Conservation (phyloP, 2,888 invertebrate species). For the Leptodirus hochenwartii region DNA sequence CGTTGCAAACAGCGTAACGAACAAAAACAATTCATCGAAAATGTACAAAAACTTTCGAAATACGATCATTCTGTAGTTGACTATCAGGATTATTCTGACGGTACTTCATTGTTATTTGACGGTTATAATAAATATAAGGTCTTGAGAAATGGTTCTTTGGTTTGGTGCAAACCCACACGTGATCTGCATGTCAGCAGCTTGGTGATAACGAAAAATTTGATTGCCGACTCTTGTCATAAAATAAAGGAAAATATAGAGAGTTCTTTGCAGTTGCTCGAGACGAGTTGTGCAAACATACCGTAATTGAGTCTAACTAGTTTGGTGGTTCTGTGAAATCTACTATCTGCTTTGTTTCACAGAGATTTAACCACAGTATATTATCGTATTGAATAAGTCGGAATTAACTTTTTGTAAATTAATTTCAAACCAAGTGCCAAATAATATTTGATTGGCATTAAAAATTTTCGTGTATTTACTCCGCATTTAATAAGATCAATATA, state of each 20-base stretch:
- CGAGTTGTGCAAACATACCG: slow-evolving; percentile 1
- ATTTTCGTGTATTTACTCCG: too few species aligned
- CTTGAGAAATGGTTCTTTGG: slow-evolving; percentile 10
- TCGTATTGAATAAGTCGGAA: too few species aligned
- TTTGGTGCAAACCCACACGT: slow-evolving; percentile 12
- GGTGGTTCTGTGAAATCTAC: too few species aligned
- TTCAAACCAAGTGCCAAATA: too few species aligned
- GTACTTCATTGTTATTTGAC: slow-evolving; percentile 10
- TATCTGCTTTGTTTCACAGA: too few species aligned
- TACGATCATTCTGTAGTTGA: too few species aligned
- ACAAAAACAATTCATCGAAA: slow-evolving; percentile 3
- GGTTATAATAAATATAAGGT: slow-evolving; percentile 12
- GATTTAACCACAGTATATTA: too few species aligned
- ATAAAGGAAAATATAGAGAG: slow-evolving; percentile 9
- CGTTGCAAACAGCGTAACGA: too few species aligned
- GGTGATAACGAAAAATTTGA: slow-evolving; percentile 12
- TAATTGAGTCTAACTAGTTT: slow-evolving; percentile 5
- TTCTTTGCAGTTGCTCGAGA: slow-evolving; percentile 3
- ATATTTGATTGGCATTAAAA: too few species aligned
- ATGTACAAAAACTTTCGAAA: slow-evolving; percentile 7
- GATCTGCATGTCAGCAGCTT: slow-evolving; percentile 12
- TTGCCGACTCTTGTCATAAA: slow-evolving; percentile 11
- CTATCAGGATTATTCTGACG: too few species aligned
- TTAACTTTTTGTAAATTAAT: too few species aligned
- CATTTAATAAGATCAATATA: slow-evolving; percentile 6